Evolutionary conservation across 1,140 invertebrate genomes (phyloP), one percentile per base, ranked within the genome.

Genomic region (Hestina assimilis): DNA sequence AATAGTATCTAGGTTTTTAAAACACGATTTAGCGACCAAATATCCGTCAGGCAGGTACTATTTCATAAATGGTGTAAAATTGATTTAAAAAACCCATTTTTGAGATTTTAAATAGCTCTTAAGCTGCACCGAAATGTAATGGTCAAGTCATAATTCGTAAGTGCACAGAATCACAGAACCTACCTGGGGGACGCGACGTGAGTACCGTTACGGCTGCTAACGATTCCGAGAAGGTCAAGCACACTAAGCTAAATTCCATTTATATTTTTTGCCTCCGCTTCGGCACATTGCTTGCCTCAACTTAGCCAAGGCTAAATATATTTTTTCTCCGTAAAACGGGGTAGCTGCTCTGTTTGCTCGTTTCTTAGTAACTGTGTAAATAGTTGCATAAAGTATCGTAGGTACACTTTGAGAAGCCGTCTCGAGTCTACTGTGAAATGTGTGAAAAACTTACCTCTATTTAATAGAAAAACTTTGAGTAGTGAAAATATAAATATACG

Each of bases 221-320:
- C 75, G 69, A 66, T 84, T 87, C 84, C 69, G 46, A 84, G 84
- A 87, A 87, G 82, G 79, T 85, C 80, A 84, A 79, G 79, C 82
- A 74, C 79, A 72, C 64, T 78, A 76, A 79, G 69, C 72, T 69
- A 79, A 83, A 81, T 79, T 75, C 78, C 79, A 76, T 70, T 83
- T 80, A 68, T 60, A 72, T 80, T 84, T 82, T 85, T 82, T 79
- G 80, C 38, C 45, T 59, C 55, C 58, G 63, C 41, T 42, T 54
- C 57, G 58, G 46, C 60, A 57, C 62, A 59, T 67, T 67, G 64
- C 54, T 63, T 45, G 60, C 31, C 26, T 48, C 55, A 26, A 63
- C 50, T 57, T 63, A 54, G 60, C 58, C 70, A 69, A 74, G 75
- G 69, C 65, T 68, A 48, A 29, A 45, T 51, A 48, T 47, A 52